phyloP scores from a whole-genome alignment of 2,797 vertebrate species.

The Parauchenoglanis punctatus region DNA sequence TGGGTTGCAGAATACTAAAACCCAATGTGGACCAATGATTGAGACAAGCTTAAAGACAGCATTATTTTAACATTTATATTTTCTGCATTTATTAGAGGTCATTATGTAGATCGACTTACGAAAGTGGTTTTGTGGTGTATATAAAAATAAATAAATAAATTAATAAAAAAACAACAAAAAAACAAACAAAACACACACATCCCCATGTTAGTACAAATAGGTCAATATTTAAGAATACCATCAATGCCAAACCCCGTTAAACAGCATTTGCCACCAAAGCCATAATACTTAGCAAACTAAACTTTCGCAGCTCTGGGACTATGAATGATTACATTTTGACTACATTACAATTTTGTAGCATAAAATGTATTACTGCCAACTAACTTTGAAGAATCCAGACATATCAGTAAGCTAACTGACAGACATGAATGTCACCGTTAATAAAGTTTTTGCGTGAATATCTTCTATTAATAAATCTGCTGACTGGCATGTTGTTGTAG shows the following conservation, averaged over 20 bases:
- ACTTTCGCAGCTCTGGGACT: not conserved
- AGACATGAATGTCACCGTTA: not conserved
- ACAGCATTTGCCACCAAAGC: not conserved
- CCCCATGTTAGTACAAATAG: not conserved
- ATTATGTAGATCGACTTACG: not conserved
- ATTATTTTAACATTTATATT: not conserved
- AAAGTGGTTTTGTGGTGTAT: not conserved
- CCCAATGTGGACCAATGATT: not conserved
- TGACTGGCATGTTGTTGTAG: not conserved
- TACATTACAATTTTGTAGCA: not conserved
- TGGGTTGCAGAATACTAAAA: not conserved
- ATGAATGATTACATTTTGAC: not conserved
- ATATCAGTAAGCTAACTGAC: not conserved
- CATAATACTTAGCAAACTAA: not conserved
- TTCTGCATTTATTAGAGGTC: not conserved
- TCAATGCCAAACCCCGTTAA: not conserved
- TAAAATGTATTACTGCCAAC: not conserved
- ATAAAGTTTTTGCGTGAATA: not conserved
- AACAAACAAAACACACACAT: not conserved
- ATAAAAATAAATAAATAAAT: not conserved
- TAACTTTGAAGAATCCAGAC: not conserved
- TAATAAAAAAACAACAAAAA: too few species aligned
- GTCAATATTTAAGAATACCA: not conserved
- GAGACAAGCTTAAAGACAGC: not conserved
- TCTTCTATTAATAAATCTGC: not conserved